These are phyloP conservation scores for Lysiphlebus fabarum DNA, from an alignment of 1,140 invertebrate genomes.

Conservation along the genomic window DNA sequence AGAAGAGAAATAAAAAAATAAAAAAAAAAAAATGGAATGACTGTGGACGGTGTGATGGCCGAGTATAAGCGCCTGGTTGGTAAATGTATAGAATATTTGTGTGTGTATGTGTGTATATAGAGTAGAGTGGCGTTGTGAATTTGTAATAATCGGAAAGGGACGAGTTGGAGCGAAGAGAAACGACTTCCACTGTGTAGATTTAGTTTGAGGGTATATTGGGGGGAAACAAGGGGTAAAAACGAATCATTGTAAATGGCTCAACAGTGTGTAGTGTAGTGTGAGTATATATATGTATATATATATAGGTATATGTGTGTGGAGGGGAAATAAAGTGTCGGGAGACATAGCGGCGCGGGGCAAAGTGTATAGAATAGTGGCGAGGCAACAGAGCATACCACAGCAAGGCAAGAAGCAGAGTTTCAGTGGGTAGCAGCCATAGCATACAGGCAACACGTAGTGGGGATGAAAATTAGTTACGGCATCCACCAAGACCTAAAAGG, in stretches of 20 bases:
- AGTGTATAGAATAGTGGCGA: slow-evolving; percentile 13
- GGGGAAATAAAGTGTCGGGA: slow-evolving; percentile 5
- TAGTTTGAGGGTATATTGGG: no score
- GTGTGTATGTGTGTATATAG: neutral
- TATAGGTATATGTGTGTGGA: no score
- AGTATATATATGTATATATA: slow-evolving; percentile 16
- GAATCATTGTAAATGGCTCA: no score
- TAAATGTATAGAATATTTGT: neutral
- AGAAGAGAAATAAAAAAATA: slow-evolving; percentile 39
- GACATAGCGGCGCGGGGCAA: slow-evolving; percentile 7
- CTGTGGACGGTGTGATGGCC: neutral
- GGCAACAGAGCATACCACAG: neutral
- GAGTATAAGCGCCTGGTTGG: neutral
- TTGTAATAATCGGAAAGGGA: neutral
- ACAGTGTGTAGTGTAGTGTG: neutral
- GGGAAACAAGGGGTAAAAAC: no score
- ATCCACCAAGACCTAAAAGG: slow-evolving; percentile 50
- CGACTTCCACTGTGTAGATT: no score
- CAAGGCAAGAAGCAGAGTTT: slow-evolving; percentile 28
- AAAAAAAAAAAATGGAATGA: slow-evolving; percentile 35
- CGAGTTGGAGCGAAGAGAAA: no score
- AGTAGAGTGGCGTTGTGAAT: no score
- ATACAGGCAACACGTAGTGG: slow-evolving; percentile 31
- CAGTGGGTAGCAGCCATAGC: slow-evolving; percentile 40
- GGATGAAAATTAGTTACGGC: slow-evolving; percentile 53